phyloP scores from a whole-genome alignment of 2,888 invertebrate genomes.

The Chydorus sphaericus region DNA sequence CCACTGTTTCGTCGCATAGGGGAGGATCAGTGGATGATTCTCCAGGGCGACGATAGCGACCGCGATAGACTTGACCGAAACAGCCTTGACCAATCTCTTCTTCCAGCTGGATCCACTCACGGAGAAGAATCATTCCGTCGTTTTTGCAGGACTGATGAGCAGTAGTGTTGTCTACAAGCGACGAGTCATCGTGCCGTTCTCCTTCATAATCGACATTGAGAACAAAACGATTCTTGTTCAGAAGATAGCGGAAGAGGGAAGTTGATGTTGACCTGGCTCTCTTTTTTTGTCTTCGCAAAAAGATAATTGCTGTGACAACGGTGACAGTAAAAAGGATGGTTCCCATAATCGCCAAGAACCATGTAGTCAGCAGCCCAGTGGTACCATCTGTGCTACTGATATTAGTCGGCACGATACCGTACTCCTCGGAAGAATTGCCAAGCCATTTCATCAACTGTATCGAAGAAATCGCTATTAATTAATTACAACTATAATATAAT shows the following conservation, averaged over 20 bases:
- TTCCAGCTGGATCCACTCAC: constrained; percentile 39
- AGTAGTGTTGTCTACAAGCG: not conserved
- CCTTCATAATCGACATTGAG: not conserved
- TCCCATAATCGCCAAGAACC: too few species aligned
- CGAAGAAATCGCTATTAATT: too few species aligned
- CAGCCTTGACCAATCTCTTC: constrained; percentile 75
- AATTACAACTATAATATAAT: too few species aligned
- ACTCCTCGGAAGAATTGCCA: too few species aligned
- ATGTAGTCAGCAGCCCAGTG: too few species aligned
- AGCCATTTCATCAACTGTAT: too few species aligned
- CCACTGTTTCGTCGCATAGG: constrained; percentile 35
- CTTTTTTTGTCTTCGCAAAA: too few species aligned
- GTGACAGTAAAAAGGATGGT: too few species aligned
- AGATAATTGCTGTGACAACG: too few species aligned
- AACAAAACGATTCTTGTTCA: not conserved
- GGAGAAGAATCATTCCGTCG: not conserved
- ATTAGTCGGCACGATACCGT: too few species aligned
- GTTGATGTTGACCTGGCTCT: not conserved
- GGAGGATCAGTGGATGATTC: not conserved
- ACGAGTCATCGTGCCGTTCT: not conserved
- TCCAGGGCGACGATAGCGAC: constrained; percentile 30
- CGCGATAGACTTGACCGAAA: constrained; percentile 78
- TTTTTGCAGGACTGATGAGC: not conserved
- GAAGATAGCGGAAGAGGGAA: not conserved
- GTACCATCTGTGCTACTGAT: too few species aligned